A percentile compares a stretch with the other conserved stretches of the same genome.
Conservation (phyloP, 2,113 vertebrate genomes). For the Sylvietta virens region DNA sequence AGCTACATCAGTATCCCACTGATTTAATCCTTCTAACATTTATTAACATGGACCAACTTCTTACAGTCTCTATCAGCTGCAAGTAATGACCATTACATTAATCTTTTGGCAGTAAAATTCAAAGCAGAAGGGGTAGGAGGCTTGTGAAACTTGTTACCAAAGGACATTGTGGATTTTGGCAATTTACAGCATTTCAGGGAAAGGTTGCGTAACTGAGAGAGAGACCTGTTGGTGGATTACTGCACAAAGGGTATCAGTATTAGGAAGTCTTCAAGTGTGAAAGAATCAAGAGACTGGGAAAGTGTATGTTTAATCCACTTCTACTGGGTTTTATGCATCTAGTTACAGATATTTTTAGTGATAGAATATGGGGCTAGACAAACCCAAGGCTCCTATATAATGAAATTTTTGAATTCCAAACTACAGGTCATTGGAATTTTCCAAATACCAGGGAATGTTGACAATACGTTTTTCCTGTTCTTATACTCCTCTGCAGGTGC, state of each 20-base stretch:
- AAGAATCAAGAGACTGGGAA: not conserved
- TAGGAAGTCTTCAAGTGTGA: not conserved
- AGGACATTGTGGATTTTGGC: not conserved
- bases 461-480: not conserved
- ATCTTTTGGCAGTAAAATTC: not conserved
- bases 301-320: fast-evolving
- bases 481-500: not conserved
- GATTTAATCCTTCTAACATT: not conserved
- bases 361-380: not conserved
- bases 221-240: not conserved
- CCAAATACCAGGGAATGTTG: not conserved
- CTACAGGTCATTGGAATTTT: not conserved
- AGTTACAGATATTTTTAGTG: not conserved
- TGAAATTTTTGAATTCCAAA: not conserved
- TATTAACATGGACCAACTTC: not conserved
- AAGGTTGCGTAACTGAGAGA: not conserved
- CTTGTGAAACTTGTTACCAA: not conserved
- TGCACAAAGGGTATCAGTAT: not conserved
- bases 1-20: not conserved
- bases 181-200: not conserved
- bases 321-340: not conserved
- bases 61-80: not conserved
- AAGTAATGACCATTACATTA: not conserved
- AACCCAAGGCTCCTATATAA: not conserved
- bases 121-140: not conserved